A percentile compares a stretch with the other conserved stretches of the same genome.
phyloP scores from a whole-genome alignment of 2,888 invertebrate species.

The Rhagonycha fulva region DNA sequence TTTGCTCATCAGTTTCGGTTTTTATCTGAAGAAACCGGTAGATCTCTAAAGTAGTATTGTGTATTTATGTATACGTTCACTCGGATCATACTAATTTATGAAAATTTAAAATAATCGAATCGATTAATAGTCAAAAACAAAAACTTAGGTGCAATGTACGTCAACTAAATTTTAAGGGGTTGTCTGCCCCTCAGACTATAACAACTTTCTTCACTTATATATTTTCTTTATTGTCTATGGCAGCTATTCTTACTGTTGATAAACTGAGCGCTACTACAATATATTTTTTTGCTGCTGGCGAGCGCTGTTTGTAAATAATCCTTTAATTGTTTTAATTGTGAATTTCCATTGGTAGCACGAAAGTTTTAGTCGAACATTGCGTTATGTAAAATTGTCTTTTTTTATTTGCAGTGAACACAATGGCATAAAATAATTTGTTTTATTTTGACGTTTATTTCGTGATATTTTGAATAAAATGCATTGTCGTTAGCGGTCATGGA shows the following conservation, averaged over 20 bases:
- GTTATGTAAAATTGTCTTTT: background rate
- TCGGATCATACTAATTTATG: background rate
- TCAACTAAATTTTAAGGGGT: background rate
- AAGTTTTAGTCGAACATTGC: background rate
- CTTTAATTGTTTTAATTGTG: background rate
- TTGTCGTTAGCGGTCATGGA: conserved; percentile 22
- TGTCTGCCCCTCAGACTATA: background rate
- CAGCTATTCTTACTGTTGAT: background rate
- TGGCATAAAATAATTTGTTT: background rate
- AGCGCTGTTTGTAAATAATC: background rate
- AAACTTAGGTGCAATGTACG: background rate
- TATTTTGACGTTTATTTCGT: conserved; percentile 1
- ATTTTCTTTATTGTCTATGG: background rate
- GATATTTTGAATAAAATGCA: conserved; percentile 15
- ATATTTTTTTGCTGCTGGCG: background rate
- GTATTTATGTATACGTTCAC: too few relatives aligned
- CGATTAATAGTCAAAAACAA: background rate
- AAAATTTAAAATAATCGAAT: background rate
- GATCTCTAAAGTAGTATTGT: background rate
- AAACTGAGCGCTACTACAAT: background rate
- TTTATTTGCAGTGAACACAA: background rate
- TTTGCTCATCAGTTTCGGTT: background rate
- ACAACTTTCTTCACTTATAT: background rate
- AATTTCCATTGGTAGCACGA: background rate
- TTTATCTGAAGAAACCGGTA: background rate